A percentile compares a stretch with the other conserved stretches of the same genome.
phyloP scores from a whole-genome alignment of 2,113 vertebrate genomes.

The Callithrix jacchus region DNA sequence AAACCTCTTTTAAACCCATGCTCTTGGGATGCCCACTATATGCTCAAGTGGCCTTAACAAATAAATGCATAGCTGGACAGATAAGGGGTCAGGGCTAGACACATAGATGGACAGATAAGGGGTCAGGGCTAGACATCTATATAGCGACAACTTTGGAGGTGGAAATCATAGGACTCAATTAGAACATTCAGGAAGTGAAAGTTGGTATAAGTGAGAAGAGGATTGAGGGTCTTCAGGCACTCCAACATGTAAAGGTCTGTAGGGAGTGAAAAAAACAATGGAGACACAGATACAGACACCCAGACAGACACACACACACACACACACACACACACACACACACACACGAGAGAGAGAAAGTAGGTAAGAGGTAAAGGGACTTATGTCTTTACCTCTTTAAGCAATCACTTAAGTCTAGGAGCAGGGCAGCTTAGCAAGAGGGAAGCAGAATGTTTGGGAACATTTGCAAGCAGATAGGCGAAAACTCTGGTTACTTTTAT shows the following conservation, averaged over 20 bases:
- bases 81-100: neutral
- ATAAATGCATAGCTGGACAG: neutral
- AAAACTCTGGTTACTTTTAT: conserved; percentile 5
- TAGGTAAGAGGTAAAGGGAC: neutral
- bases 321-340: neutral
- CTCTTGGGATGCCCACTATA: neutral
- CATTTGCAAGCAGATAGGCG: neutral
- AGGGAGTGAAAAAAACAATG: neutral
- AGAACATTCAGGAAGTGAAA: neutral
- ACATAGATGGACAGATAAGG: neutral
- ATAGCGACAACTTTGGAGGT: no score
- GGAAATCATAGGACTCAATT: neutral
- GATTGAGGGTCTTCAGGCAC: neutral
- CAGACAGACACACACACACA: neutral
- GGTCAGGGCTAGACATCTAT: neutral
- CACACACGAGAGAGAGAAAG: neutral
- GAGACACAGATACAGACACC: neutral
- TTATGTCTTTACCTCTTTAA: no score
- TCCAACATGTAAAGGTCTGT: neutral
- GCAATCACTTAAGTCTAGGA: neutral
- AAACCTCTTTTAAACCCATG: neutral
- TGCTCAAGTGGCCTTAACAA: neutral
- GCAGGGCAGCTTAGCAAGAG: neutral
- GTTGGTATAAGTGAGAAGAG: neutral
- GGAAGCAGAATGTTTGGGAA: neutral